Conservation (phyloP, 2,888 invertebrate genomes). For the Nezara viridula region DNA sequence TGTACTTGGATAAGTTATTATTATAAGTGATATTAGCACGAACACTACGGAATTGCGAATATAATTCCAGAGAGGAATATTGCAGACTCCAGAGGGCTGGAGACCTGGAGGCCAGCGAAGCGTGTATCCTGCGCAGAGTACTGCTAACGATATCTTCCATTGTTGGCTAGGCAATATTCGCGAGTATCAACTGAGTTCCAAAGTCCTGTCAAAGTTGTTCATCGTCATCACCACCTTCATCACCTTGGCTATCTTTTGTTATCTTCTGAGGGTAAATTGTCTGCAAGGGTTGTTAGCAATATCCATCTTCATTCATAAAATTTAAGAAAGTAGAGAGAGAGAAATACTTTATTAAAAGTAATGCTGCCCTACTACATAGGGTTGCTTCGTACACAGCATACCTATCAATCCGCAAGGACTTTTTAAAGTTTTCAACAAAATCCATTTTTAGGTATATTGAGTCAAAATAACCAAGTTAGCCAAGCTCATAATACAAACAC, state of each 20-base stretch:
- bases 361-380: no score
- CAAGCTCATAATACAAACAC: no score
- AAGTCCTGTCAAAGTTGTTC: slow-evolving; percentile 4
- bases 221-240: background rate
- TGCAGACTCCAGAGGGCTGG: background rate
- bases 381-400: no score
- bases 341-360: no score
- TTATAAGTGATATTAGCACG: no score
- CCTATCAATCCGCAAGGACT: no score
- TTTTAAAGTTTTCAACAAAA: no score
- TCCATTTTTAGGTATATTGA: no score
- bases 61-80: background rate
- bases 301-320: background rate
- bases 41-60: background rate
- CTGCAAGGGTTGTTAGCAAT: background rate
- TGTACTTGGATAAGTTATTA: no score
- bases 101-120: background rate
- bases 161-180: background rate
- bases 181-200: background rate
- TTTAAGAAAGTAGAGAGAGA: no score
- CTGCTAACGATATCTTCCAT: background rate
- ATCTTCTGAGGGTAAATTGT: background rate
- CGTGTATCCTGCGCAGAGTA: background rate
- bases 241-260: background rate
- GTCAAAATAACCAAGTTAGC: no score